Evolutionary conservation across 37 sponge, comb jelly and placozoan species (phyloP), one percentile per base, ranked within the genome.

Genomic region (Chondrosia reniformis): DNA sequence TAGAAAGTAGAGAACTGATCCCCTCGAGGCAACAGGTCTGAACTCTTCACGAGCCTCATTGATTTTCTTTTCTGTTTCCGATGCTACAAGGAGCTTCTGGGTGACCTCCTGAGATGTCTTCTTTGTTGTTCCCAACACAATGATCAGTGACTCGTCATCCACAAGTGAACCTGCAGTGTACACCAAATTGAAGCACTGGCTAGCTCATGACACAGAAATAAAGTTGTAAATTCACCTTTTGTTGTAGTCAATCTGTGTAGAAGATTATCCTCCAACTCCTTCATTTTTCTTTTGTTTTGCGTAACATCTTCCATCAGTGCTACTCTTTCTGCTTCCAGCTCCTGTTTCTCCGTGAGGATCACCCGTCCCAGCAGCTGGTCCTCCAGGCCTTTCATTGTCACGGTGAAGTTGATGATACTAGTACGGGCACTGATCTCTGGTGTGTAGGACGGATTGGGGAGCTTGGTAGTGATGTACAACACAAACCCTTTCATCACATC

Each of bases 301-400:
- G 99, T 90, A 49, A 99, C 94, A 52, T 99, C 97, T 81, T 93
- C 90, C 82, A 99, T 81, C 77, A 99, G 88, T 75, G 88, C 89
- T 39, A 89, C 87, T 39, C 94, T 86, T 81, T 99, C 96, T 10
- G 83, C 45, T 72, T 99, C 99, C 58, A 99, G 86, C 81, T 99
- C 99, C 17, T 89, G 85, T 79, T 96, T 96, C 94, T 99, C 99
- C 77, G 92, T 99, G 65, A 95, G 83, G 61, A 99, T 99, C 28
- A 96, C 99, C 24, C 94, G 83, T n/a, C 99, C 99, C 46, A 99
- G 86, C 27, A 99, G 85, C 86, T 99, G 99, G 76, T 99, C 99
- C 78, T 96, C 99, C 64, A 99, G 84, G 24, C 99, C 99, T 77
- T 87, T 88, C 86, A 99, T 89, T 40, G 99, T 99, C 32, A 99